Percentiles rank a stretch among this genome's conserved stretches.
Conservation (phyloP, 1,140 invertebrate species). For the Chrysomallon squamiferum region DNA sequence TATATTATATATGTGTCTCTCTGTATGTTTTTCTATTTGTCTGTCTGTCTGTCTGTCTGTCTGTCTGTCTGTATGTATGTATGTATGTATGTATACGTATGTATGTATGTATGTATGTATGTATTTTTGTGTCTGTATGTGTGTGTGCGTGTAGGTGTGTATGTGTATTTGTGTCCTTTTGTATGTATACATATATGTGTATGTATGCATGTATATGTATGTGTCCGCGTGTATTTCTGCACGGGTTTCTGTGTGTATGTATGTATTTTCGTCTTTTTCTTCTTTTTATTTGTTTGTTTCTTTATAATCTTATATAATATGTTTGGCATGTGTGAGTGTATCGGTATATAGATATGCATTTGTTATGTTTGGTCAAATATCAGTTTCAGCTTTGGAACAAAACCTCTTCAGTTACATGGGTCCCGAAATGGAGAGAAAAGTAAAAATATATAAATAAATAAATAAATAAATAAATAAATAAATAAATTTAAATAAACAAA, state of each 20-base stretch:
- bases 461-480: no score
- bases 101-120: not conserved
- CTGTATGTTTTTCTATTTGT: no score
- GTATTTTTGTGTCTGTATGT: not conserved
- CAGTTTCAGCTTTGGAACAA: no score
- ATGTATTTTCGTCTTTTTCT: not conserved
- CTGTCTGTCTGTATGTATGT: not conserved
- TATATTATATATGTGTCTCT: no score
- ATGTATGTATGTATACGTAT: not conserved
- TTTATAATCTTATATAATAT: not conserved
- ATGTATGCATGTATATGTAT: not conserved
- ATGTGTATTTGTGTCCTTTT: slow-evolving; percentile 15
- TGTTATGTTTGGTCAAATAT: not conserved
- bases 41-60: no score
- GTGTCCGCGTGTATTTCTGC: not conserved
- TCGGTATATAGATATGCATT: not conserved
- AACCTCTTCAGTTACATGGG: no score
- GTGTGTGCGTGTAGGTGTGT: slow-evolving; percentile 16
- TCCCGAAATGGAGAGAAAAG: no score
- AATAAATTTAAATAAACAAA: no score
- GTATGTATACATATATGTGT: not conserved
- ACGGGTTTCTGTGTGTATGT: not conserved
- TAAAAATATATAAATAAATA: no score
- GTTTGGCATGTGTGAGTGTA: not conserved
- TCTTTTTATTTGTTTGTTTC: not conserved